These are phyloP conservation scores for Atrichornis clamosus DNA, from an alignment of 2,113 vertebrate species.

Conservation along the genomic window DNA sequence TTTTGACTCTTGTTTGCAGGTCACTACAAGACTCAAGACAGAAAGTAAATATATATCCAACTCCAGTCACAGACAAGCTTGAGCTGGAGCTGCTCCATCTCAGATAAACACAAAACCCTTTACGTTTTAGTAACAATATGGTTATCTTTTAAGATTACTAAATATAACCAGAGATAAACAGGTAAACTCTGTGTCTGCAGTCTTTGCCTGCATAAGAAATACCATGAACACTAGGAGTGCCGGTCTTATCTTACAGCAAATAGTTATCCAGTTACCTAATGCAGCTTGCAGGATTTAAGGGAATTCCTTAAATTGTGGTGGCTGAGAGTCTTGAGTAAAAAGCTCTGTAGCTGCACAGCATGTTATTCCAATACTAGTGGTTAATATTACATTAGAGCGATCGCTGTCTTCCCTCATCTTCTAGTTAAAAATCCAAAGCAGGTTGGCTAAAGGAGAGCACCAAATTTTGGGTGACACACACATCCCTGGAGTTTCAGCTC, in stretches of 20 bases:
- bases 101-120: neutral
- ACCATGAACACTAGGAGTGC: neutral
- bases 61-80: neutral
- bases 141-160: neutral
- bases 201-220: neutral
- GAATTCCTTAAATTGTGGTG: neutral
- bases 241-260: neutral
- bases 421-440: neutral
- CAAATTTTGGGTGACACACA: neutral
- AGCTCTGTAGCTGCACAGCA: neutral
- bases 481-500: neutral
- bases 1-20: neutral
- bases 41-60: neutral
- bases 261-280: neutral
- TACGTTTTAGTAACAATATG: neutral
- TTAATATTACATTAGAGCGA: neutral
- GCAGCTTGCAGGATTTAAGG: neutral
- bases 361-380: neutral
- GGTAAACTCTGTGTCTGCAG: neutral
- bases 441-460: neutral
- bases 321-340: neutral
- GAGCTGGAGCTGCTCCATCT: neutral
- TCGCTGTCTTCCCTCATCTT: neutral
- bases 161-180: neutral
- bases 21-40: neutral